phyloP scores from a whole-genome alignment of 1,140 invertebrate species.

The Rhopalosiphum maidis region DNA sequence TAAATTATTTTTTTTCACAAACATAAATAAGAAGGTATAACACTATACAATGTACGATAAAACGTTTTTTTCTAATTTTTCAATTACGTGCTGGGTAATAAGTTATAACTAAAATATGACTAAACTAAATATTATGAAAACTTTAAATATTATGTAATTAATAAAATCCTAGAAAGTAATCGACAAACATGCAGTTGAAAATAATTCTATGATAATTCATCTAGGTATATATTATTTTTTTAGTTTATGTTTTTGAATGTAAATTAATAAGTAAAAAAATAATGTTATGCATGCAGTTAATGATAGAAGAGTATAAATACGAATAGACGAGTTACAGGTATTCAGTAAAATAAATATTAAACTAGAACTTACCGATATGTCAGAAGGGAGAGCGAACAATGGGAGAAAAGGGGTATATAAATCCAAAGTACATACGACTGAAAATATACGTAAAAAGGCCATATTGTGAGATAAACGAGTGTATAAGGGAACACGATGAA shows the following conservation, averaged over 20 bases:
- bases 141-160: not conserved
- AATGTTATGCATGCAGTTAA: not conserved
- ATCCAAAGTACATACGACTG: conserved; percentile 10
- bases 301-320: not conserved
- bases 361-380: not conserved
- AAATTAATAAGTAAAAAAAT: not conserved
- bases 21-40: no score
- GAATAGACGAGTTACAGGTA: not conserved
- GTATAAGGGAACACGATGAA: conserved; percentile 25
- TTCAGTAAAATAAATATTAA: not conserved
- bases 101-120: not conserved
- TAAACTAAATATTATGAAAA: not conserved
- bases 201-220: not conserved
- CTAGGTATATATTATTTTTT: not conserved
- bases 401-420: not conserved
- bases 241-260: not conserved
- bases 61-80: not conserved
- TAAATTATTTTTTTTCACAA: not conserved
- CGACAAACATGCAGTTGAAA: not conserved
- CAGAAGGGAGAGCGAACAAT: not conserved
- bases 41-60: no score
- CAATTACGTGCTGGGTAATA: not conserved
- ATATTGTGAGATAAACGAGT: conserved; percentile 29
- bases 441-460: conserved; percentile 10
- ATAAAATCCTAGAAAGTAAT: not conserved